Evolutionary conservation across 2,888 invertebrate species (phyloP).

Genomic region (Myathropa florea): DNA sequence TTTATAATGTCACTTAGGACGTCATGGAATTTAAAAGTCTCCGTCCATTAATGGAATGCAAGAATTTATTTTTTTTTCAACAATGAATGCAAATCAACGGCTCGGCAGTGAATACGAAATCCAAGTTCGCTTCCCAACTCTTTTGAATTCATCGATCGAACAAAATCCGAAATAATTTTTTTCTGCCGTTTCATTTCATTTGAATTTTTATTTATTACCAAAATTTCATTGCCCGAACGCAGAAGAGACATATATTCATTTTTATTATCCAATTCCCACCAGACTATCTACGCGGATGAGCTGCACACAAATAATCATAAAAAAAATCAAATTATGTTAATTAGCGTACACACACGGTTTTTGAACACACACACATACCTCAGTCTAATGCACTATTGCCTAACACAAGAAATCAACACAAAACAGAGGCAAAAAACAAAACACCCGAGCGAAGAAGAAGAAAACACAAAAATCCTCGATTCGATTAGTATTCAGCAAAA

Average conservation of each 20-base stretch:
- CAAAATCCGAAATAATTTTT: neutral
- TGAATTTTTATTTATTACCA: neutral
- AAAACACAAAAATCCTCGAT: conserved; percentile 11
- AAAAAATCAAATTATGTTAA: conserved; percentile 54
- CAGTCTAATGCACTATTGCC: conserved; percentile 47
- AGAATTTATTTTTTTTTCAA: no score
- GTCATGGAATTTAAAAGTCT: neutral
- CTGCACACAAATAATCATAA: conserved; percentile 25
- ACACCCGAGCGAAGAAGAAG: neutral
- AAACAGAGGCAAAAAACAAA: conserved; percentile 5
- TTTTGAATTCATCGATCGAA: neutral
- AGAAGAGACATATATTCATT: neutral
- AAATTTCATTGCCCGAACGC: neutral
- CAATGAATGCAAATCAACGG: neutral
- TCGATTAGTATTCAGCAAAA: conserved; percentile 44
- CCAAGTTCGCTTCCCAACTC: neutral
- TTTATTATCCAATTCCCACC: conserved; percentile 12
- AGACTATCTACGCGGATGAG: neutral
- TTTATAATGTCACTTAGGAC: neutral
- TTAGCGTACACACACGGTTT: conserved; percentile 17
- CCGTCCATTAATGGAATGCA: neutral
- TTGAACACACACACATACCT: neutral
- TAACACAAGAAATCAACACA: conserved; percentile 24
- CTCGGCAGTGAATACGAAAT: neutral
- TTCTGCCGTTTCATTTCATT: neutral